A percentile compares a stretch with the other conserved stretches of the same genome.
phyloP scores from a whole-genome alignment of 53 echinoderm and acorn worm genomes.

The Luidia sarsii region DNA sequence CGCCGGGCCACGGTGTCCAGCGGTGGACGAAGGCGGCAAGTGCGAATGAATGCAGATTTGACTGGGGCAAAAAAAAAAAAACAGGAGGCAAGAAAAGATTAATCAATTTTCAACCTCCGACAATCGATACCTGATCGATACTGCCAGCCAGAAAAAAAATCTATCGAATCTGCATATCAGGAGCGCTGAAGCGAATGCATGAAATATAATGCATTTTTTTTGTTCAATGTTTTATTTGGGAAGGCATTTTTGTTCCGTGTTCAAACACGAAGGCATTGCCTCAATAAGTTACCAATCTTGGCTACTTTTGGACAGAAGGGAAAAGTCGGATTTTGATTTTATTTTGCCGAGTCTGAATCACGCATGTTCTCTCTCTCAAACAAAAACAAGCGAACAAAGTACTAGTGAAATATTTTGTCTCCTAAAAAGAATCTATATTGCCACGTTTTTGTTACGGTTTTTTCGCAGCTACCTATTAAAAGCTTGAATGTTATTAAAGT shows the following conservation, averaged over 20 bases:
- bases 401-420: constrained; percentile 17
- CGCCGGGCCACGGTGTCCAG: constrained; percentile 14
- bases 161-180: neutral
- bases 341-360: neutral
- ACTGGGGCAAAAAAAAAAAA: constrained; percentile 1
- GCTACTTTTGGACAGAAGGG: too few species aligned
- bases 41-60: constrained; percentile 11
- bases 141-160: constrained; percentile 2
- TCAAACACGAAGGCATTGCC: neutral
- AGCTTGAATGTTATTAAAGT: constrained; percentile 5
- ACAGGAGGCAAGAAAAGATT: neutral
- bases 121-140: constrained; percentile 33
- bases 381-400: constrained; percentile 34
- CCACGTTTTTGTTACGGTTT: neutral
- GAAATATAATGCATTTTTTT: too few species aligned
- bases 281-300: too few species aligned
- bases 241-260: too few species aligned
- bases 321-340: neutral
- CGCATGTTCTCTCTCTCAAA: neutral
- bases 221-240: too few species aligned
- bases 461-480: too few species aligned
- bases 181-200: too few species aligned
- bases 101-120: constrained; percentile 22
- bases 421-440: neutral
- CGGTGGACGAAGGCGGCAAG: constrained; percentile 5